phyloP scores from a whole-genome alignment of 2,888 invertebrate species.

The Erannis defoliaria region DNA sequence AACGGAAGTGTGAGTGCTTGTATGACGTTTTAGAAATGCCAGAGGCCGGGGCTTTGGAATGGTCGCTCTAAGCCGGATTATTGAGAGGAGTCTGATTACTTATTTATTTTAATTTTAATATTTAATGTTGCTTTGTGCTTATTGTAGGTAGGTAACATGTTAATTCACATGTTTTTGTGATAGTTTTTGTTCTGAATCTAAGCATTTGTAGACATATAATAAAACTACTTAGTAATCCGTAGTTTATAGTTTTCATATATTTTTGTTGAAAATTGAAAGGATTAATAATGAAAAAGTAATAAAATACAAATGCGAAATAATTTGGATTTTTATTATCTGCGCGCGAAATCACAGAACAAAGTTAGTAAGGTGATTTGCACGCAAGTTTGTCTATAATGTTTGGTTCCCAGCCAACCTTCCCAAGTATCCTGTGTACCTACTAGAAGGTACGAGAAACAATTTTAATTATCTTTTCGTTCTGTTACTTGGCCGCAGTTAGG shows the following conservation, averaged over 20 bases:
- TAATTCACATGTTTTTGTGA: too few relatives aligned
- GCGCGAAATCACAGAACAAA: too few relatives aligned
- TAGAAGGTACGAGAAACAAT: constrained; percentile 19
- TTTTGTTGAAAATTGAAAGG: too few relatives aligned
- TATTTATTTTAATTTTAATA: not conserved
- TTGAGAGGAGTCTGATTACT: not conserved
- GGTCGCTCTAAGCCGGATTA: not conserved
- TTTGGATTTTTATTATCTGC: too few relatives aligned
- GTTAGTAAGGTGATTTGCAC: not conserved
- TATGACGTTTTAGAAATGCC: not conserved
- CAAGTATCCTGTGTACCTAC: not conserved
- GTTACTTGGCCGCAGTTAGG: constrained; percentile 8
- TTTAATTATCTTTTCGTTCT: constrained; percentile 26
- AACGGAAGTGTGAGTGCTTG: not conserved
- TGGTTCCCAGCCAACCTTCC: not conserved
- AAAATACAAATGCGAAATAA: too few relatives aligned
- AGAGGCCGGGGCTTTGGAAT: not conserved
- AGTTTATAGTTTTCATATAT: too few relatives aligned
- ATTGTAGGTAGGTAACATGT: too few relatives aligned
- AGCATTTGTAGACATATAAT: too few relatives aligned
- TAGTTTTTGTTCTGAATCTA: too few relatives aligned
- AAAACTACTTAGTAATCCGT: too few relatives aligned
- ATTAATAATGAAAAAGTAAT: too few relatives aligned
- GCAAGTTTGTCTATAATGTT: not conserved
- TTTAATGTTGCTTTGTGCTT: not conserved